Percentiles rank a stretch among this genome's conserved stretches.
Evolutionary conservation across 1,140 invertebrate genomes (phyloP).

Genomic region (Brachionus calyciflorus): DNA sequence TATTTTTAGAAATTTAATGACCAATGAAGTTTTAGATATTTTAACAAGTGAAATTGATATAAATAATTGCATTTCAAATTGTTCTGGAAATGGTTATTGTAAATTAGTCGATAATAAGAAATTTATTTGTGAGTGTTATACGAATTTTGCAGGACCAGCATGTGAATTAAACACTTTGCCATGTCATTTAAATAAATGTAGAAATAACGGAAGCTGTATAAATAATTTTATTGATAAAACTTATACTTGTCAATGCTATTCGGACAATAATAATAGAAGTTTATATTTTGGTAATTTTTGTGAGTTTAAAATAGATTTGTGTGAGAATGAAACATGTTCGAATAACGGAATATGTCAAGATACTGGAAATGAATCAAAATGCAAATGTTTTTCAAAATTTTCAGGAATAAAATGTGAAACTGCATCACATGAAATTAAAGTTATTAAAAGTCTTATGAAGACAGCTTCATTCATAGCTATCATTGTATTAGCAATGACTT

Average conservation of each 20-base stretch:
- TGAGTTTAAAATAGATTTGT: not conserved
- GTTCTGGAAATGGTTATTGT: not conserved
- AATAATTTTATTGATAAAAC: too few relatives aligned
- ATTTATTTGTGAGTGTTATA: not conserved
- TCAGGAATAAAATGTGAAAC: not conserved
- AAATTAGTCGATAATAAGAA: not conserved
- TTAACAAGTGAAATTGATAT: not conserved
- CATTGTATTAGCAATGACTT: too few relatives aligned
- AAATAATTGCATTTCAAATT: not conserved
- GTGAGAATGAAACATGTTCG: not conserved
- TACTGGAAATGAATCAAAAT: not conserved
- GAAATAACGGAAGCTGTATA: too few relatives aligned
- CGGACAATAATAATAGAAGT: too few relatives aligned
- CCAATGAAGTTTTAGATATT: too few relatives aligned
- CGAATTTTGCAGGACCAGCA: not conserved
- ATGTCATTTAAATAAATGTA: too few relatives aligned
- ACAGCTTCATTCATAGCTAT: not conserved
- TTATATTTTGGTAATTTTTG: not conserved
- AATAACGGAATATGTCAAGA: not conserved
- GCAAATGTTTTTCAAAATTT: not conserved
- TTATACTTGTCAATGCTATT: too few relatives aligned
- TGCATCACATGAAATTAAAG: not conserved
- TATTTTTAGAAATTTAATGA: too few relatives aligned
- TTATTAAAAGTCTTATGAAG: not conserved
- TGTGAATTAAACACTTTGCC: too few relatives aligned